These are phyloP conservation scores for Caenorhabditis sulstoni DNA, from an alignment of 2,888 invertebrate genomes.

Conservation along the genomic window DNA sequence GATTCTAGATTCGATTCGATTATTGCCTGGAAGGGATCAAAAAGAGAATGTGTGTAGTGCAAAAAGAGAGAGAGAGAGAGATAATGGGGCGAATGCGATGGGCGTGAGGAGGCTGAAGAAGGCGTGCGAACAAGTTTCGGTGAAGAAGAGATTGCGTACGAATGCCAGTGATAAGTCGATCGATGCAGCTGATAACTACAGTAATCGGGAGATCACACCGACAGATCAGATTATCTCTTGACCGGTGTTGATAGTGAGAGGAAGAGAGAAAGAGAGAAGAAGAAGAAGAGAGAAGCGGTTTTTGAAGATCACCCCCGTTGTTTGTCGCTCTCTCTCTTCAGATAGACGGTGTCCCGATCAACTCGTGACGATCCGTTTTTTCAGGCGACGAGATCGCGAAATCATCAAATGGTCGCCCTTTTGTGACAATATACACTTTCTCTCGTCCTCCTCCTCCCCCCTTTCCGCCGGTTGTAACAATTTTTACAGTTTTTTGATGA, in stretches of 20 bases:
- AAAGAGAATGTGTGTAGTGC: not conserved
- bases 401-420: not conserved
- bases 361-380: too few relatives aligned
- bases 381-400: not conserved
- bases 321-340: too few relatives aligned
- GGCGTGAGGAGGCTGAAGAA: conserved; percentile 18
- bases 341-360: too few relatives aligned
- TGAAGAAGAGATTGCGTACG: too few relatives aligned
- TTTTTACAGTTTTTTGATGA: not conserved
- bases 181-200: conserved; percentile 45
- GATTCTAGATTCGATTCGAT: conserved; percentile 9
- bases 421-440: not conserved
- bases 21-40: not conserved
- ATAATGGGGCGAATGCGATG: conserved; percentile 9
- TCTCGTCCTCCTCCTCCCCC: too few relatives aligned
- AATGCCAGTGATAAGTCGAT: conserved; percentile 2
- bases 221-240: not conserved
- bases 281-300: conserved; percentile 2
- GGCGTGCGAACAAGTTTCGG: conserved; percentile 50
- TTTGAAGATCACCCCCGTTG: not conserved
- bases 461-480: not conserved
- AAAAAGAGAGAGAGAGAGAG: not conserved
- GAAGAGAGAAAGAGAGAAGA: too few relatives aligned
- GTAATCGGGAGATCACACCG: not conserved
- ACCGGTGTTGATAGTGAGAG: not conserved